phyloP scores from a whole-genome alignment of 2,888 invertebrate species.

The Esperia sulphurella region DNA sequence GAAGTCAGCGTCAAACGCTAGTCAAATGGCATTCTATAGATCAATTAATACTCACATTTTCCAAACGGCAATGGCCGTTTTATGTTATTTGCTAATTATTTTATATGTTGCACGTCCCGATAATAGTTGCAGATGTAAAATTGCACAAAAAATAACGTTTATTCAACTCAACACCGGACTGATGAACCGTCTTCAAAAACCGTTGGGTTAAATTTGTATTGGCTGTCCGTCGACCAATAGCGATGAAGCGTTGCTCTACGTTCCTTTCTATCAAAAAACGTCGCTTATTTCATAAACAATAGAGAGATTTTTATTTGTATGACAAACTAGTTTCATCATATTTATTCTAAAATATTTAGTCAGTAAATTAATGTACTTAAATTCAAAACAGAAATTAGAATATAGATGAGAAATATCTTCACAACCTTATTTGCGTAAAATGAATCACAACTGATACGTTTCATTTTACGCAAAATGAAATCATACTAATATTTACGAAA shows the following conservation, averaged over 20 bases:
- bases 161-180: slow-evolving; percentile 61
- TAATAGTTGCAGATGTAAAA: slow-evolving; percentile 36
- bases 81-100: slow-evolving; percentile 33
- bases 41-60: slow-evolving; percentile 50
- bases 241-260: slow-evolving; percentile 29
- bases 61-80: slow-evolving; percentile 58
- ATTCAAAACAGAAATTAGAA: too few relatives aligned
- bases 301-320: too few relatives aligned
- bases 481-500: too few relatives aligned
- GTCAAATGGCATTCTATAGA: slow-evolving; percentile 20
- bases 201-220: slow-evolving; percentile 64
- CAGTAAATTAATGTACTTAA: too few relatives aligned
- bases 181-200: slow-evolving; percentile 60
- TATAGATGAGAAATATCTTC: too few relatives aligned
- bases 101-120: slow-evolving; percentile 38
- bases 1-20: slow-evolving; percentile 44
- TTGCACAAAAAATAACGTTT: slow-evolving; percentile 48
- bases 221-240: slow-evolving; percentile 45
- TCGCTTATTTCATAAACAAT: too few relatives aligned
- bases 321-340: too few relatives aligned
- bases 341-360: too few relatives aligned
- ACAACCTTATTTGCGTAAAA: slow-evolving; percentile 1
- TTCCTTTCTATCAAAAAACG: not conserved
- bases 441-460: too few relatives aligned
- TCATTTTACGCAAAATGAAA: too few relatives aligned